Base-by-base conservation (phyloP, 2,888 invertebrate species). In the Boloria selene region DNA sequence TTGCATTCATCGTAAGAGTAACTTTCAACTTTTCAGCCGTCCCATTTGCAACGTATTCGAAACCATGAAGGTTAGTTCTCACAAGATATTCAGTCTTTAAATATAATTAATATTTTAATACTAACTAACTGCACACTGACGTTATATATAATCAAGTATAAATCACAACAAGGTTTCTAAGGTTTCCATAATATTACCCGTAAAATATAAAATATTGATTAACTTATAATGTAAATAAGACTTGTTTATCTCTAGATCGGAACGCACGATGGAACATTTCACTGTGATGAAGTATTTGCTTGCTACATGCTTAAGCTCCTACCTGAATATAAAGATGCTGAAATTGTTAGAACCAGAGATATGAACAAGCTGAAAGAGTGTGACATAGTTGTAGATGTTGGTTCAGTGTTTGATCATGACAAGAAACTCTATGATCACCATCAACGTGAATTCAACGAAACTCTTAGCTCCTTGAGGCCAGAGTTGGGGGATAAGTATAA, bases 341-440 rank as follows among this genome's bases (percentile, higher is more conserved):
- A 94, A 72, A 96, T 99, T 67, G 84, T 98, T 7, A 93, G 97
- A 74, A 94, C 94, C 0, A 91, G 96, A 54, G 93, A 95, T 72
- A 71, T 74, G 18, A 78, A 91, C 75, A 93, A 94, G 73, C 91
- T 99, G 62, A 94, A 95, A 0, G 93, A 93, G 1, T 99, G 99
- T 87, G 97, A 99, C 80, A 95, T 99, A 73, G 97, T 99, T 0
- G 96, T 99, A 0, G 99, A 99, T 90, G 98, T 99, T 4, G 99
- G 99, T 3, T 96, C 95, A 0, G 93, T 93, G 16, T 99, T 96
- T 84, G 94, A 98, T 84, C 96, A 96, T 63, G 88, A 90, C 0
- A 94, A 83, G 66, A 94, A 95, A 69, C 93, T 96, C 70, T 99
- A 96, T 85, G 99, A 99, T 84, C 99, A 99, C 85, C 99, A 99